Percentiles rank a stretch among this genome's conserved stretches.
phyloP scores from a whole-genome alignment of 2,888 invertebrate genomes.

The Drosophila vallismaia region DNA sequence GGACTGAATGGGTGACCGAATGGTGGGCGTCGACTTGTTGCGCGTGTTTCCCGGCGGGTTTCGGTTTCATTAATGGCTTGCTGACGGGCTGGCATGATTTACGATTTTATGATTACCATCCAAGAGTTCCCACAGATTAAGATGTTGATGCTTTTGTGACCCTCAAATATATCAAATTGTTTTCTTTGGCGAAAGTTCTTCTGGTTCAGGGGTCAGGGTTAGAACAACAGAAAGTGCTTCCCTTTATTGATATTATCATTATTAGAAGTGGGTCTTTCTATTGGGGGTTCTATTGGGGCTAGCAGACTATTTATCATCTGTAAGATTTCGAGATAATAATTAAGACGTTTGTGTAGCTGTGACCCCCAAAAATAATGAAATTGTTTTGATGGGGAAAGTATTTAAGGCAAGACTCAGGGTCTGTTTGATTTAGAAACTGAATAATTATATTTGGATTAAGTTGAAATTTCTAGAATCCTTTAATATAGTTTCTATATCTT shows the following conservation, averaged over 20 bases:
- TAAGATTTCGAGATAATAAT: not conserved
- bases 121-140: slow-evolving; percentile 51
- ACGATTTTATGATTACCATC: slow-evolving; percentile 65
- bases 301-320: not conserved
- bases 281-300: not conserved
- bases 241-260: not conserved
- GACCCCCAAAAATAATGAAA: slow-evolving; percentile 3
- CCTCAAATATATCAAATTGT: slow-evolving; percentile 65
- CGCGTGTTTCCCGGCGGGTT: slow-evolving; percentile 53
- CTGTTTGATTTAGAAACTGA: not conserved
- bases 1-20: slow-evolving; percentile 2
- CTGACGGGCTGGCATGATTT: slow-evolving; percentile 52
- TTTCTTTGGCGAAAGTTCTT: slow-evolving; percentile 49
- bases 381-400: slow-evolving; percentile 5
- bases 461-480: not conserved
- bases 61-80: slow-evolving; percentile 57
- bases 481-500: not conserved
- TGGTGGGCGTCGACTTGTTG: slow-evolving; percentile 52
- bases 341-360: not conserved
- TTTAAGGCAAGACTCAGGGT: not conserved
- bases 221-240: not conserved
- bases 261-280: not conserved
- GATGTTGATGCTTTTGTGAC: slow-evolving; percentile 57
- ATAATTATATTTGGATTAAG: not conserved
- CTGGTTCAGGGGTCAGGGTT: slow-evolving; percentile 49